Conservation (phyloP, 2,888 invertebrate species). For the Reticulitermes lucifugus region DNA sequence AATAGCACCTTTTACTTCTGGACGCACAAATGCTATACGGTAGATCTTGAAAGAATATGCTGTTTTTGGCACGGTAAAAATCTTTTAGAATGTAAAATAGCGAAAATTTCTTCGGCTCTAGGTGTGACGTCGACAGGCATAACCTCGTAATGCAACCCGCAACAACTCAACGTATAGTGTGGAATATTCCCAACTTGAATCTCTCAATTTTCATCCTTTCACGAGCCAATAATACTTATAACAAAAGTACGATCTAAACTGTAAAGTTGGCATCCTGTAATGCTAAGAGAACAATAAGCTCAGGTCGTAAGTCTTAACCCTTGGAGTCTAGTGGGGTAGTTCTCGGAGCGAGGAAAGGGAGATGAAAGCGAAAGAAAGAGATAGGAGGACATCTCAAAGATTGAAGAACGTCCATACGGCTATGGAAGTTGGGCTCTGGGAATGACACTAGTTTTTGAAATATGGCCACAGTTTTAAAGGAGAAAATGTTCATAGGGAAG, state of each 20-base stretch:
- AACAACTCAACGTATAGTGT: too few relatives aligned
- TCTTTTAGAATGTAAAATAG: too few relatives aligned
- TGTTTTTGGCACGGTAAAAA: too few relatives aligned
- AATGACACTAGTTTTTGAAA: slow-evolving; percentile 41
- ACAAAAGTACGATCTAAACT: background rate
- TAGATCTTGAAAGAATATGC: too few relatives aligned
- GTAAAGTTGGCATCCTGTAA: background rate
- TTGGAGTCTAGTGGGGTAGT: background rate
- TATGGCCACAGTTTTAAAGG: slow-evolving; percentile 37
- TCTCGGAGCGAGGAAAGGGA: background rate
- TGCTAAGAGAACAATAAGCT: background rate
- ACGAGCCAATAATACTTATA: background rate
- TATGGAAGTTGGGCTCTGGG: background rate
- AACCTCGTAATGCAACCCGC: too few relatives aligned
- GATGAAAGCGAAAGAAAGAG: background rate
- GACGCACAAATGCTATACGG: too few relatives aligned
- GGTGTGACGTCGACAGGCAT: too few relatives aligned
- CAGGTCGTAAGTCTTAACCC: slow-evolving; percentile 21
- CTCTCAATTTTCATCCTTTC: too few relatives aligned
- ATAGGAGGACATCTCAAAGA: slow-evolving; percentile 7
- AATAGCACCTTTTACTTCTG: too few relatives aligned
- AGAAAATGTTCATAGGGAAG: background rate
- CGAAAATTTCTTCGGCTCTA: too few relatives aligned
- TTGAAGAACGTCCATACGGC: slow-evolving; percentile 10
- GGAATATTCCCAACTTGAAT: too few relatives aligned